Conservation (phyloP, 2,888 invertebrate species). For the Nymphalis polychloros region DNA sequence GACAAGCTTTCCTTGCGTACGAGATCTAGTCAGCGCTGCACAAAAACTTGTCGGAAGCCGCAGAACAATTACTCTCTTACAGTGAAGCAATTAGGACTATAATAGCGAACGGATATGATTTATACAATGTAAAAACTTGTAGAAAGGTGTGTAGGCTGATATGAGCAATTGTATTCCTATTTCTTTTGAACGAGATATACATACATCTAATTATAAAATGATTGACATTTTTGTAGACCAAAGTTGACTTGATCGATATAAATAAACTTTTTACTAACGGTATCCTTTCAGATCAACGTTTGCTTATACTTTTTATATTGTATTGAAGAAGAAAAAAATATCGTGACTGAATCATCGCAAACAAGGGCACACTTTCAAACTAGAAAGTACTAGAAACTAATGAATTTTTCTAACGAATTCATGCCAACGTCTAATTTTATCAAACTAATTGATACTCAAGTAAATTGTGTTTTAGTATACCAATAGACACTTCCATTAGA, state of each 20-base stretch:
- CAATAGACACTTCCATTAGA: no score
- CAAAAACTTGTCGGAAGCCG: slow-evolving; percentile 40
- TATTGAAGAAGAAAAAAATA: background rate
- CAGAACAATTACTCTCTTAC: slow-evolving; percentile 36
- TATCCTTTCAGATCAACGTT: background rate
- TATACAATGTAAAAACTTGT: slow-evolving; percentile 21
- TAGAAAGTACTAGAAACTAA: no score
- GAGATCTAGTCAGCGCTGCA: slow-evolving; percentile 30
- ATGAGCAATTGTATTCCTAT: slow-evolving; percentile 48
- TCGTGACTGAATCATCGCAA: background rate
- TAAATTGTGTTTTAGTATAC: no score
- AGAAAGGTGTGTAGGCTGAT: slow-evolving; percentile 70
- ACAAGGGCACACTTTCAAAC: background rate
- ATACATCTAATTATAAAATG: slow-evolving; percentile 17
- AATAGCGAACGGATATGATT: slow-evolving; percentile 19
- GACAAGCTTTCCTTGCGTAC: slow-evolving; percentile 61
- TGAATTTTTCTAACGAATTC: no score
- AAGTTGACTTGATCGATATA: background rate
- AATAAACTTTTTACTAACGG: background rate
- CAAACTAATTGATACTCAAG: no score
- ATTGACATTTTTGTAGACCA: slow-evolving; percentile 15
- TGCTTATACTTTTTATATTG: background rate
- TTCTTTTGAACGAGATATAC: slow-evolving; percentile 38
- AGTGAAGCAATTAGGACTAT: slow-evolving; percentile 29
- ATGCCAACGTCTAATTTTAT: no score